Conservation (phyloP, 2,888 invertebrate genomes). For the Amphipoea oculea region DNA sequence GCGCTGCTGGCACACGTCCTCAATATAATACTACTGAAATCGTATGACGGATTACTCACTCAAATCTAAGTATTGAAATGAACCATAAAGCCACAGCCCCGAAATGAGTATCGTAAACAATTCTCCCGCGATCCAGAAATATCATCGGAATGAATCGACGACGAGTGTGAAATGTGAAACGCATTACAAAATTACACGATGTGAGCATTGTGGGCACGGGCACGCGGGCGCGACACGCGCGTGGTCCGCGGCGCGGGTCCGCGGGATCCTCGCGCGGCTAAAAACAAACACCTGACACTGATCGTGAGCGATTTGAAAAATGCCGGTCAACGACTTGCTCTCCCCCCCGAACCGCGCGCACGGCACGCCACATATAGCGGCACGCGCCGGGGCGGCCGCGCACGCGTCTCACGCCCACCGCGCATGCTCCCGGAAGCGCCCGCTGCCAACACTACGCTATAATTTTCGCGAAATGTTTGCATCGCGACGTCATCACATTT, state of each 20-base stretch:
- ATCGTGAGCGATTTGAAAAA: constrained; percentile 68
- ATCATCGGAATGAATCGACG: constrained; percentile 69
- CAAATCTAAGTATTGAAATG: constrained; percentile 42
- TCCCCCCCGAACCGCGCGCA: background rate
- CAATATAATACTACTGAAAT: constrained; percentile 36
- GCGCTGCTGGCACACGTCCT: background rate
- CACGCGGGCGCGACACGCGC: constrained; percentile 6
- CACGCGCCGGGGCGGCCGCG: constrained; percentile 47
- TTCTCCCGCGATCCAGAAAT: constrained; percentile 69
- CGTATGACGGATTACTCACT: constrained; percentile 65
- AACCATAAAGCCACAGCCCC: constrained; percentile 57
- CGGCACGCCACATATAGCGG: constrained; percentile 53
- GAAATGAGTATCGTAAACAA: constrained; percentile 70
- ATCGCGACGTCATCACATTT: constrained; percentile 56
- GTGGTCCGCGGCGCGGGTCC: constrained; percentile 9
- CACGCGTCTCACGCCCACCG: constrained; percentile 58
- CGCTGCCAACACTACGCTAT: constrained; percentile 71
- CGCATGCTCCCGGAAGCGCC: constrained; percentile 72
- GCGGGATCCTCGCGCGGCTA: constrained; percentile 50
- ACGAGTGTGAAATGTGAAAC: constrained; percentile 66
- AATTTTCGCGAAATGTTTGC: constrained; percentile 67
- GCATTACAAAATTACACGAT: constrained; percentile 54
- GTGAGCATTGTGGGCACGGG: constrained; percentile 30
- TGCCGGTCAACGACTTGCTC: constrained; percentile 75
- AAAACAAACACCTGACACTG: constrained; percentile 70